Evolutionary conservation across 2,113 vertebrate species (phyloP).

Genomic region (Eolophus roseicapilla): DNA sequence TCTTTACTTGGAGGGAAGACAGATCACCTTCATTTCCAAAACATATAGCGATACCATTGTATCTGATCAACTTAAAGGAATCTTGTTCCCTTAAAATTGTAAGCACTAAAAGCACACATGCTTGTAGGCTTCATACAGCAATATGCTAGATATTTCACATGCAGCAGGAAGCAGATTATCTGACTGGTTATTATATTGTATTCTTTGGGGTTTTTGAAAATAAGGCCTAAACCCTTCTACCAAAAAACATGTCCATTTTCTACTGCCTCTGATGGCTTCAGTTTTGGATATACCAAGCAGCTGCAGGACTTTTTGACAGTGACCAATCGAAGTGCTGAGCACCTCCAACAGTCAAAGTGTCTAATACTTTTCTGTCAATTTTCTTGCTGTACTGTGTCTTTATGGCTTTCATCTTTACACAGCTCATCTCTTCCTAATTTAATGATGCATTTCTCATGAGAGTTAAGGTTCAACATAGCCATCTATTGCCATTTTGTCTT

Average conservation of each 20-base stretch:
- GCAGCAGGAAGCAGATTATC: not conserved
- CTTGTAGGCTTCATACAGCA: not conserved
- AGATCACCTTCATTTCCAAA: not conserved
- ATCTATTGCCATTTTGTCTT: not conserved
- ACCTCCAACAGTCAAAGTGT: not conserved
- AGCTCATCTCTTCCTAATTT: not conserved
- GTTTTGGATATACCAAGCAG: not conserved
- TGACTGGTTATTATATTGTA: too few relatives aligned
- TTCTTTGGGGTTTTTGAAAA: not conserved
- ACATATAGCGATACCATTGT: accelerated
- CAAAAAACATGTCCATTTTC: not conserved
- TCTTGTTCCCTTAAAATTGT: not conserved
- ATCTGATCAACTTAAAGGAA: not conserved
- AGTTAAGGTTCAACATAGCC: not conserved
- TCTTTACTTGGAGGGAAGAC: not conserved
- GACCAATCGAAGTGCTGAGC: not conserved
- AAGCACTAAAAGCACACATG: accelerated
- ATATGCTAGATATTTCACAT: not conserved
- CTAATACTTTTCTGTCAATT: not conserved
- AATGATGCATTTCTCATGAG: not conserved
- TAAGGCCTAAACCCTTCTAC: not conserved
- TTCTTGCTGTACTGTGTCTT: not conserved
- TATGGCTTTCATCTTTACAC: not conserved
- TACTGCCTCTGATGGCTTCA: not conserved
- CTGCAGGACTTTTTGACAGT: not conserved